These are phyloP conservation scores for Myotis planiceps DNA, from an alignment of 2,797 vertebrate genomes.

Conservation along the genomic window DNA sequence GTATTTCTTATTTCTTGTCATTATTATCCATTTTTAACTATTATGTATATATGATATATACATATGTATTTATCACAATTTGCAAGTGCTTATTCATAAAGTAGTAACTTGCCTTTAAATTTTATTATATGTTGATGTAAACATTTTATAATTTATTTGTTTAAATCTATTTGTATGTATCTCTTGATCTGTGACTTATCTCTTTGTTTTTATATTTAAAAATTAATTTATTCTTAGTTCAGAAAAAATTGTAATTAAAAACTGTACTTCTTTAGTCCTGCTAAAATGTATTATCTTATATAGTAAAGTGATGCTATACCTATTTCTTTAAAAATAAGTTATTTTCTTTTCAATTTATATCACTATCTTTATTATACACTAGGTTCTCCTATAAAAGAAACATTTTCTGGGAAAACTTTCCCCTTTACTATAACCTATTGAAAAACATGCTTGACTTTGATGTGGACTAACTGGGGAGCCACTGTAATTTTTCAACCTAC, in stretches of 20 bases:
- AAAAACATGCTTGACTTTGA: not conserved
- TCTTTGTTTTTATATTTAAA: not conserved
- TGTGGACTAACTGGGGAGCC: not conserved
- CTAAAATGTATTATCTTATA: not conserved
- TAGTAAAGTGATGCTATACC: not conserved
- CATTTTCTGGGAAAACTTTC: not conserved
- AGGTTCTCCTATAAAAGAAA: not conserved
- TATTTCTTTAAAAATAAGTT: not conserved
- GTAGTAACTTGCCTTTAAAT: not conserved
- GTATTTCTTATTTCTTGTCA: not conserved
- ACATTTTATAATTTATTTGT: not conserved
- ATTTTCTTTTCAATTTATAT: not conserved
- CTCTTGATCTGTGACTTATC: not conserved
- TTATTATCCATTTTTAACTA: not conserved
- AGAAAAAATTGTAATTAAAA: not conserved
- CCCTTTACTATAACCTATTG: not conserved
- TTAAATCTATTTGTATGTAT: not conserved
- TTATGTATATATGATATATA: not conserved
- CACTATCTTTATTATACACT: not conserved
- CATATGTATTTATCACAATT: not conserved
- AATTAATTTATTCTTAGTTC: not conserved
- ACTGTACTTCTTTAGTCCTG: not conserved
- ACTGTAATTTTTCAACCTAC: slow-evolving; percentile 48
- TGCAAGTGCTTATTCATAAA: not conserved
- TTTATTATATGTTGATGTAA: not conserved